A percentile compares a stretch with the other conserved stretches of the same genome.
Conservation (phyloP, 2,797 vertebrate genomes). For the Borostomias antarcticus region DNA sequence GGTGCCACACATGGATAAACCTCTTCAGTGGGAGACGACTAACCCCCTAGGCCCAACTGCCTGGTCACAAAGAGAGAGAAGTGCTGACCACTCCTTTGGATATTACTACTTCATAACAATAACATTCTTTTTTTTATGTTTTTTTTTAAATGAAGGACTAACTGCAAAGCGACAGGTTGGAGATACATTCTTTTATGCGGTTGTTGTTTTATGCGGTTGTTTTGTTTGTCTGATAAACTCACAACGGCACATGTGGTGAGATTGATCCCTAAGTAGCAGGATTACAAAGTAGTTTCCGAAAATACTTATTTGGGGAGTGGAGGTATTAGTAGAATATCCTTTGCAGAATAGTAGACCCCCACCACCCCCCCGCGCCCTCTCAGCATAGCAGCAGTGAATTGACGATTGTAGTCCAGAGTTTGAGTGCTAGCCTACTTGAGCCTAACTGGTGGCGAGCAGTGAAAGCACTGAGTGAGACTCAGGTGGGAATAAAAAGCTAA, state of each 20-base stretch:
- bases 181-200: not conserved
- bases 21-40: constrained; percentile 46
- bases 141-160: constrained; percentile 13
- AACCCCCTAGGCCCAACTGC: constrained; percentile 16
- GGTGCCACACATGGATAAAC: constrained; percentile 55
- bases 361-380: too few relatives aligned
- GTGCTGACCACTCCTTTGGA: constrained; percentile 14
- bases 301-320: not conserved
- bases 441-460: constrained; percentile 2
- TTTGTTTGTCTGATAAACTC: not conserved
- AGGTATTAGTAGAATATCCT: not conserved
- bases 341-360: too few relatives aligned
- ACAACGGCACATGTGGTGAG: not conserved
- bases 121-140: constrained; percentile 3
- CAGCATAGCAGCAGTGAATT: not conserved
- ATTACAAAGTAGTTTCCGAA: not conserved
- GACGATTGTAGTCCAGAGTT: not conserved
- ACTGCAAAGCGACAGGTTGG: constrained; percentile 38
- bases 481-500: constrained; percentile 18
- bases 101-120: constrained; percentile 22
- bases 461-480: not conserved
- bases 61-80: constrained; percentile 28
- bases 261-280: constrained; percentile 3
- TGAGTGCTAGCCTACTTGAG: not conserved
- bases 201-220: too few relatives aligned